Evolutionary conservation across 2,888 invertebrate genomes (phyloP), one percentile per base, ranked within the genome.

Genomic region (Heliconius ethilla): DNA sequence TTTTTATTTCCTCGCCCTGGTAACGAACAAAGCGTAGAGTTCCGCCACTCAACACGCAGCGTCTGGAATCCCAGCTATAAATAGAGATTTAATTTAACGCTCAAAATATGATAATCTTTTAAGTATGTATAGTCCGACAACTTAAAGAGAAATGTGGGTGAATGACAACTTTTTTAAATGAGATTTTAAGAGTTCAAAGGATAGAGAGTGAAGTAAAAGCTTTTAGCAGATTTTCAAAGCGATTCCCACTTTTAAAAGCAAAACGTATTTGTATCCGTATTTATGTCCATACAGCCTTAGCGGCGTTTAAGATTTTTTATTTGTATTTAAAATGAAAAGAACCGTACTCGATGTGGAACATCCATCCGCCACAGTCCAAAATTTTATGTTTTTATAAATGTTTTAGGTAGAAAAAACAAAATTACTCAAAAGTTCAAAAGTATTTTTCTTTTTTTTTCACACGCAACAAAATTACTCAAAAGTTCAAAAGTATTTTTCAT

Each of bases 251-350:
- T 81, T 78, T 75, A 76, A 77, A 75, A 77, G 73, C 59, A 69
- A 59, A 79, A 78, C 55, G 66, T 76, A 77, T 73, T 77, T 77
- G 75, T 79, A 79, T 78, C 55, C 82, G 85, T 84, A 87, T 85
- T 84, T 84, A 83, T 86, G 83, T 84, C 79, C 80, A 81, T 83
- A 82, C 84, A 85, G 63, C 63, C 63, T 27, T 15, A 63, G 83
- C 78, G 83, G 85, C 85, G 84, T 82, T 81, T 81, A 83, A 84
- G 87, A 88, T 90, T 89, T 88, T 86, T 84, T 83, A 88, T 90
- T 89, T 87, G 87, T 87, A 89, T 89, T 87, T 88, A 82, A 84
- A 78, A 82, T 80, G 85, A 82, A 33, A 88, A 87, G n/a, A n/a
- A n/a, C n/a, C n/a, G n/a, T n/a, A n/a, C n/a, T n/a, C n/a, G n/a